A percentile compares a stretch with the other conserved stretches of the same genome.
phyloP scores from a whole-genome alignment of 1,140 invertebrate genomes.

The Ptiloglossa arizonensis region DNA sequence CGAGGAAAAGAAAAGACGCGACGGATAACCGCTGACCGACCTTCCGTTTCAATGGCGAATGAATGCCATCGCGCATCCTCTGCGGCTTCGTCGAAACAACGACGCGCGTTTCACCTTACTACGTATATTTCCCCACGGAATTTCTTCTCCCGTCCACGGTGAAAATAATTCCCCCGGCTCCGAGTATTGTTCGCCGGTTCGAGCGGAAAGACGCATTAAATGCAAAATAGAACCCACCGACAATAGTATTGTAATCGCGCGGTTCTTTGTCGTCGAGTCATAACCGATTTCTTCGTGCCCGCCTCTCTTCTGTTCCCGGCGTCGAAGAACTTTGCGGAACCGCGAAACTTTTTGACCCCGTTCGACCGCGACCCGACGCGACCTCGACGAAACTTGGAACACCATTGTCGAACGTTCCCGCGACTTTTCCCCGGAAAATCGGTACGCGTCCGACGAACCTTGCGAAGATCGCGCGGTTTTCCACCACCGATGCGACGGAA shows the following conservation, averaged over 20 bases:
- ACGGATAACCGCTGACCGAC: not conserved
- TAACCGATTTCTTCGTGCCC: slow-evolving; percentile 43
- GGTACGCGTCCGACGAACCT: no score
- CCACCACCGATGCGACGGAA: no score
- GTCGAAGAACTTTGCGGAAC: slow-evolving; percentile 18
- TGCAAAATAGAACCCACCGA: slow-evolving; percentile 39
- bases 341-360: slow-evolving; percentile 46
- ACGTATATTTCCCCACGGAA: not conserved
- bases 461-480: no score
- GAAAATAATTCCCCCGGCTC: not conserved
- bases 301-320: slow-evolving; percentile 39
- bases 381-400: slow-evolving; percentile 7
- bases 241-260: slow-evolving; percentile 46
- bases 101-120: not conserved
- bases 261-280: slow-evolving; percentile 40
- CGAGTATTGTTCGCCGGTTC: slow-evolving; percentile 24
- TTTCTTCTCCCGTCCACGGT: slow-evolving; percentile 5
- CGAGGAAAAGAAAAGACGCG: not conserved
- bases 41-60: not conserved
- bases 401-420: not conserved
- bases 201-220: slow-evolving; percentile 22
- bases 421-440: not conserved
- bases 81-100: not conserved
- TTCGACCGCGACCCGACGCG: not conserved
- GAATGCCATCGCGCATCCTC: not conserved